Conservation (phyloP, 2,113 vertebrate species). For the Lophius piscatorius region DNA sequence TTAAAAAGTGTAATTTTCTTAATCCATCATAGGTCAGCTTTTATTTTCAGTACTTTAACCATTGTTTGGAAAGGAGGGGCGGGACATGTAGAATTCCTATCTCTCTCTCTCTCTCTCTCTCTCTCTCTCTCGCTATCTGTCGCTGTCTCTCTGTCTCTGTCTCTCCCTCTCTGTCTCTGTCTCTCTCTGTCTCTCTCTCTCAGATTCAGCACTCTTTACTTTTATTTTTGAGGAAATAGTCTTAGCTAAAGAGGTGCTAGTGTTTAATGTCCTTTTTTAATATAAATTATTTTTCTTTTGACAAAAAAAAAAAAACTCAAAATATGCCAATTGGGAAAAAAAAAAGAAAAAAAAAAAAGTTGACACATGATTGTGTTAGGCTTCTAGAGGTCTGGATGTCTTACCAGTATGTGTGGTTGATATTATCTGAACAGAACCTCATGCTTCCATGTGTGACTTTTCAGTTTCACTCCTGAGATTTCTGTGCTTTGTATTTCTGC, state of each 20-base stretch:
- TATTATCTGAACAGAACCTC: slow-evolving; percentile 40
- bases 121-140: slow-evolving; percentile 28
- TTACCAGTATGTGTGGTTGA: slow-evolving; percentile 40
- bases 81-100: slow-evolving; percentile 56
- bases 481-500: slow-evolving; percentile 27
- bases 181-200: slow-evolving; percentile 26
- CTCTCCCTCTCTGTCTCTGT: slow-evolving; percentile 50
- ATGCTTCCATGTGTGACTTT: slow-evolving; percentile 48
- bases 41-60: slow-evolving; percentile 75
- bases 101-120: slow-evolving; percentile 51
- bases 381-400: slow-evolving; percentile 51
- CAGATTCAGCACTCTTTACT: no score
- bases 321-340: slow-evolving; percentile 56
- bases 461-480: slow-evolving; percentile 39
- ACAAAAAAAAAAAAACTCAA: slow-evolving; percentile 25
- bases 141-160: slow-evolving; percentile 40
- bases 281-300: slow-evolving; percentile 58
- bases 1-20: slow-evolving; percentile 80
- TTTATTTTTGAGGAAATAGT: slow-evolving; percentile 52
- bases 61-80: slow-evolving; percentile 49
- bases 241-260: slow-evolving; percentile 70
- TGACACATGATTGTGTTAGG: slow-evolving; percentile 70
- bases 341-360: slow-evolving; percentile 39
- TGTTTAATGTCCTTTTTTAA: slow-evolving; percentile 46
- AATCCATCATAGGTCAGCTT: slow-evolving; percentile 79